Evolutionary conservation across 2,113 vertebrate genomes (phyloP).

Genomic region (Helogale parvula): DNA sequence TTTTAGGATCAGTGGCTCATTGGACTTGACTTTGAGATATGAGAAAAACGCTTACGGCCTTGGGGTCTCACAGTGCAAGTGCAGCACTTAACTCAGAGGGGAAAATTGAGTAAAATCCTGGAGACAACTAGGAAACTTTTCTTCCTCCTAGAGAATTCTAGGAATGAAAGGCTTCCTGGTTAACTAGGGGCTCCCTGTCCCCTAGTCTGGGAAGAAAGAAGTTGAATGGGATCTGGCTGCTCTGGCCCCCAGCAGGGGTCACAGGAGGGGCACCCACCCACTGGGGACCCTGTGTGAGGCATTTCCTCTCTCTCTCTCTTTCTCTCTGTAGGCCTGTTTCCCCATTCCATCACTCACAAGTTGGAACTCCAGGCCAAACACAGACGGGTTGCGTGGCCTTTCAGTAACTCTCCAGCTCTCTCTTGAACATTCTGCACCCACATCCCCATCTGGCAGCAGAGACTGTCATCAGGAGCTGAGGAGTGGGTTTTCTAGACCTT

Average conservation of each 20-base stretch:
- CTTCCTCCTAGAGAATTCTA: not conserved
- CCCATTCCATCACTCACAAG: not conserved
- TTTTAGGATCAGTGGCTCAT: no score
- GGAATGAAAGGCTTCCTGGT: not conserved
- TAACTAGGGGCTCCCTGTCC: not conserved
- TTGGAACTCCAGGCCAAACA: not conserved
- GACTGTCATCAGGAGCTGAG: fast-evolving
- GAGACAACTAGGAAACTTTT: not conserved
- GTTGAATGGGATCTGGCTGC: not conserved
- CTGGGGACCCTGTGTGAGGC: not conserved
- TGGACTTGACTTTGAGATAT: not conserved
- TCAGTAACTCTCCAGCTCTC: not conserved
- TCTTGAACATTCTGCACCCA: not conserved
- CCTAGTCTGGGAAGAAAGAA: not conserved
- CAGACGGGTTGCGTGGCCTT: not conserved
- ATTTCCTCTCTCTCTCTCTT: not conserved
- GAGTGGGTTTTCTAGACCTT: not conserved
- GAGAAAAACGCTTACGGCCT: not conserved
- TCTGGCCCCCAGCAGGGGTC: not conserved
- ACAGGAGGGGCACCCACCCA: no score
- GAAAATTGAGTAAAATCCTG: not conserved
- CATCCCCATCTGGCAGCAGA: not conserved
- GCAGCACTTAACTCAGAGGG: not conserved
- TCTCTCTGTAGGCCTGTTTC: not conserved
- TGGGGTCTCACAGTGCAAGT: not conserved